Percentiles rank a stretch among this genome's conserved stretches.
Conservation (phyloP, 2,797 vertebrate genomes). For the Mastacembelus armatus region DNA sequence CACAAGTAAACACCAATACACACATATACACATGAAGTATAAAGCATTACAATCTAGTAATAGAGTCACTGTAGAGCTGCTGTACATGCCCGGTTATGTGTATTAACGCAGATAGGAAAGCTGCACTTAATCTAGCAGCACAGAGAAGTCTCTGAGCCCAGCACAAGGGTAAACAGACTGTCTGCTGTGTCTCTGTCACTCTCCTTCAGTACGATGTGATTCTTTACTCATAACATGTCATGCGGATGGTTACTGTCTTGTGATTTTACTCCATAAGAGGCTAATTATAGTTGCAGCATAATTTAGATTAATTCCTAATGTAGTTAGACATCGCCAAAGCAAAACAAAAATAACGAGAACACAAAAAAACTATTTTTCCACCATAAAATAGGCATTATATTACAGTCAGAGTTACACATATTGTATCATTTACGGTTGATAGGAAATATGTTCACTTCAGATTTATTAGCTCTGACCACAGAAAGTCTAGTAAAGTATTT, state of each 20-base stretch:
- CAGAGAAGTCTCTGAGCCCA: conserved; percentile 35
- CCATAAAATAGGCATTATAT: no score
- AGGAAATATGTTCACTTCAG: no score
- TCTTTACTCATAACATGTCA: not conserved
- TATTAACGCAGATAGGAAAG: conserved; percentile 23
- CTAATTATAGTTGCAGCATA: conserved; percentile 5
- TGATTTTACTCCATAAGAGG: conserved; percentile 10
- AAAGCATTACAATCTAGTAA: conserved; percentile 40
- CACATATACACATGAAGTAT: not conserved
- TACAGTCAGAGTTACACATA: no score
- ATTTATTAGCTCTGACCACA: no score
- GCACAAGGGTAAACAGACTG: conserved; percentile 41
- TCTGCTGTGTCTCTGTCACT: conserved; percentile 13
- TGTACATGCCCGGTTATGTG: conserved; percentile 21
- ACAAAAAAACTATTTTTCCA: no score
- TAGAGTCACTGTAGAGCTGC: conserved; percentile 15
- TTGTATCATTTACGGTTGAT: no score
- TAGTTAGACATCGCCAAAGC: no score
- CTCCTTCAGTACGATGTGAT: not conserved
- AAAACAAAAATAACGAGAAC: no score
- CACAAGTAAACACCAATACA: conserved; percentile 41
- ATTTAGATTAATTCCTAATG: no score
- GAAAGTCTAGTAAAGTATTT: no score
- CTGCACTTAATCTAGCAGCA: conserved; percentile 47
- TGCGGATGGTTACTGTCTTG: not conserved